Conservation (phyloP, 1,140 invertebrate genomes). For the Saccostrea echinata region DNA sequence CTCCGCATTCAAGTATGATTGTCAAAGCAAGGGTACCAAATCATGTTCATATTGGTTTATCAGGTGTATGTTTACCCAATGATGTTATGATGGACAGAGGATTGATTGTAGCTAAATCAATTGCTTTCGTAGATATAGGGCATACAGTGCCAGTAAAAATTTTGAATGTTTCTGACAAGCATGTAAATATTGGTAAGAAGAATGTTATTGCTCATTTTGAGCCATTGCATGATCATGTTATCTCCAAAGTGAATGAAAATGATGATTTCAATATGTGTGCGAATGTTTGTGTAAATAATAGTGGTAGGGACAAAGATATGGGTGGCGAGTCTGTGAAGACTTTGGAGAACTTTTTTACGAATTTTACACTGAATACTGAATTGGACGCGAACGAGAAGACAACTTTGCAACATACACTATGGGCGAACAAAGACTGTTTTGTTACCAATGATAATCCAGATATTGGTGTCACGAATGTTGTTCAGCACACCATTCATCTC, state of each 20-base stretch:
- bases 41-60: slow-evolving; percentile 33
- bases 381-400: slow-evolving; percentile 17
- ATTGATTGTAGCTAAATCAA: slow-evolving; percentile 36
- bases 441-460: slow-evolving; percentile 50
- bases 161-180: slow-evolving; percentile 38
- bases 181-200: slow-evolving; percentile 39
- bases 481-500: slow-evolving; percentile 46
- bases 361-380: slow-evolving; percentile 38
- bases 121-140: slow-evolving; percentile 25
- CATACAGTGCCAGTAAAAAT: slow-evolving; percentile 23
- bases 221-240: too few species aligned
- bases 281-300: not conserved
- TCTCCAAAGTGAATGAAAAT: slow-evolving; percentile 3
- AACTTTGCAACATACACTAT: slow-evolving; percentile 16
- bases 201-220: slow-evolving; percentile 37
- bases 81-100: slow-evolving; percentile 30
- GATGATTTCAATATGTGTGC: slow-evolving; percentile 24
- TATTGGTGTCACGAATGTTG: slow-evolving; percentile 45
- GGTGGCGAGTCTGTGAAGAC: not conserved
- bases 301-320: not conserved
- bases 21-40: slow-evolving; percentile 37
- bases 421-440: slow-evolving; percentile 48
- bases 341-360: slow-evolving; percentile 33
- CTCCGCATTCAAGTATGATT: slow-evolving; percentile 38
- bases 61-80: slow-evolving; percentile 10